Conservation (phyloP, 2,888 invertebrate genomes). For the Bellardia pandia region DNA sequence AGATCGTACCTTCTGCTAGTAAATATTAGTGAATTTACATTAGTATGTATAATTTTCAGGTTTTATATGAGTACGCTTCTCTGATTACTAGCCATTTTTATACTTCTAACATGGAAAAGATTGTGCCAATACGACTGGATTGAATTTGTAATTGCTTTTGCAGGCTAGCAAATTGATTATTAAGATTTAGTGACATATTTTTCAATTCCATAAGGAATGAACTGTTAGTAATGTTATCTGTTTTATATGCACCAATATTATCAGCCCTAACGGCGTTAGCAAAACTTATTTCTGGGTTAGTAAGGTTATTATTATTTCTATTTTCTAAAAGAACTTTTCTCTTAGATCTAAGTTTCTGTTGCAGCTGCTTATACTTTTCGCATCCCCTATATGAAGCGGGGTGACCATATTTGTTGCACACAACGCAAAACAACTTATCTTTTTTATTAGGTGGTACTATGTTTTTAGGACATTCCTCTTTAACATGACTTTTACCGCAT, state of each 20-base stretch:
- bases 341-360: not conserved
- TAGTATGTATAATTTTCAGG: not conserved
- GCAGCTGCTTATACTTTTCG: too few species aligned
- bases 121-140: conserved; percentile 5
- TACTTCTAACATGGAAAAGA: not conserved
- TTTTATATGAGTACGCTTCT: not conserved
- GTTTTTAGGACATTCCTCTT: not conserved
- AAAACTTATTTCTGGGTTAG: not conserved
- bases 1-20: not conserved
- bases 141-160: conserved; percentile 14
- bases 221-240: not conserved
- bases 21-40: not conserved
- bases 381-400: too few species aligned
- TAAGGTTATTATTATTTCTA: not conserved
- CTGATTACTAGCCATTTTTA: not conserved
- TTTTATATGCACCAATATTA: not conserved
- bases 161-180: not conserved
- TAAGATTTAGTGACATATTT: too few species aligned
- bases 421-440: not conserved
- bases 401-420: not conserved
- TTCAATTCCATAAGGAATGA: not conserved
- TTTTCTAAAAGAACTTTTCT: not conserved
- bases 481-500: not conserved
- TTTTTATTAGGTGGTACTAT: not conserved
- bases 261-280: not conserved